Base-by-base conservation (phyloP, 1,140 invertebrate genomes). In the Protaetia brevitarsis region DNA sequence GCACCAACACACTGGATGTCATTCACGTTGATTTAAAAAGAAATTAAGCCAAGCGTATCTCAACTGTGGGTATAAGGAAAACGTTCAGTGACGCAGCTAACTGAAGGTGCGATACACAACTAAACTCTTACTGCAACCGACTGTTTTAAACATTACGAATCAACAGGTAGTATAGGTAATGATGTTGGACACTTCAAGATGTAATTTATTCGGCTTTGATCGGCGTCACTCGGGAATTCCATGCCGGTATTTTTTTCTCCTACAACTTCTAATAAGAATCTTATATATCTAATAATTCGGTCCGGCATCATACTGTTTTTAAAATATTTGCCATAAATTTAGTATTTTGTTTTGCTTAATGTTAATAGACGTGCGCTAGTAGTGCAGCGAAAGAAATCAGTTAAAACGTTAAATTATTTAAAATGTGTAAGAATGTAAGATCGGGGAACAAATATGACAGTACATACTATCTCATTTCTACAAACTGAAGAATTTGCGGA, bases 91-190 rank as follows among this genome's bases (percentile, higher is more conserved):
- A n/a, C n/a, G n/a, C n/a, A n/a, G n/a, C n/a, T n/a, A 51, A 51
- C 41, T 51, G 41, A n/a, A n/a, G n/a, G n/a, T 51, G 26, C 41
- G 41, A 51, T 51, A 51, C 41, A 51, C 41, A 51, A 51, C 41
- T 23, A 51, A 51, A 51, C 41, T 51, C 41, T 51, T 51, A 51
- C 41, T 51, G 26, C 41, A 51, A 19, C 41, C 19, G 41, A 51
- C 41, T 51, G 41, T 51, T 51, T 51, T 23, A 51, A 51, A 19
- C 41, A 51, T 51, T 51, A 23, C 41, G 26, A 23, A 51, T 51
- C 41, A 51, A 51, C 41, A 51, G 41, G 41, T 51, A 51, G 41
- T 51, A 51, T 51, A 51, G 41, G 41, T 51, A 51, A 19, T 51
- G 41, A 13, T 10, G 3, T n/a, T 51, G 21, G 26, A 23, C 41